phyloP scores from a whole-genome alignment of 2,113 vertebrate species.

The Melanerpes aurifrons region DNA sequence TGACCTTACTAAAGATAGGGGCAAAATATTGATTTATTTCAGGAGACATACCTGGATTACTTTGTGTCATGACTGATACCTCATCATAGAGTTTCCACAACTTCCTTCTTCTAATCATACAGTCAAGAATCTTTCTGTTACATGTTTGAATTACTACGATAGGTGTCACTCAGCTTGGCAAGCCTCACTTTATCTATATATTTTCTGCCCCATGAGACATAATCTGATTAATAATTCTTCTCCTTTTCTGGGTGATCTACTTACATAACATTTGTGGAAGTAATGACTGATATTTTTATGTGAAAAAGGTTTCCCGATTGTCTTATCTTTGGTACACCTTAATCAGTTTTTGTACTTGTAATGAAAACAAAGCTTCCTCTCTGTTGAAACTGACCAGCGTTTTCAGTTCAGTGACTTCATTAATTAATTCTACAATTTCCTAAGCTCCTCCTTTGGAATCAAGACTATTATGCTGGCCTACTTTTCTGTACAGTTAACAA shows the following conservation, averaged over 20 bases:
- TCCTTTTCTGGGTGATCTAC: neutral
- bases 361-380: neutral
- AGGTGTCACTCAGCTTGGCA: neutral
- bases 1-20: neutral
- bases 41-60: neutral
- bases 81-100: neutral
- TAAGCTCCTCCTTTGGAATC: neutral
- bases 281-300: neutral
- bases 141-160: neutral
- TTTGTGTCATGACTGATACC: neutral
- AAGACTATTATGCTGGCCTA: neutral
- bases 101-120: neutral
- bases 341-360: neutral
- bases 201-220: neutral
- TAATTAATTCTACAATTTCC: neutral
- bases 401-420: neutral
- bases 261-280: neutral
- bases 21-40: neutral
- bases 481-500: neutral
- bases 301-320: neutral
- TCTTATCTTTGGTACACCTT: neutral
- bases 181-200: neutral
- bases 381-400: neutral
- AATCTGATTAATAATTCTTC: neutral
- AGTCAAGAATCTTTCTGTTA: neutral